Evolutionary conservation across 2,888 invertebrate species (phyloP), one percentile per base, ranked within the genome.

Genomic region (Rhynchonema sp.): DNA sequence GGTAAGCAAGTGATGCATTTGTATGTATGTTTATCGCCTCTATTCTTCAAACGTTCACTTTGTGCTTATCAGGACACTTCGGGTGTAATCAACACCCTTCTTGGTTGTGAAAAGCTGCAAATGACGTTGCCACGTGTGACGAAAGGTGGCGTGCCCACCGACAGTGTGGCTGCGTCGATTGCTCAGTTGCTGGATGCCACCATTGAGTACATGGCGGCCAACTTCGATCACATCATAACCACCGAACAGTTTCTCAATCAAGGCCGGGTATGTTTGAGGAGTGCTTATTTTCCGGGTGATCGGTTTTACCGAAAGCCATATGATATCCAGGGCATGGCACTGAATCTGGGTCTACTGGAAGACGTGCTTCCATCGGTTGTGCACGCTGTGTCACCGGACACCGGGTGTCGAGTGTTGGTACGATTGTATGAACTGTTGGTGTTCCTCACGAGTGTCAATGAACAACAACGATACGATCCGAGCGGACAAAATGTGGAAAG

Each of bases 361-460:
- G 84, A 86, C 61, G 83, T 86, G 65, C 79, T 91, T 63, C 76
- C 85, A 26, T 80, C 82, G 20, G 84, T 88, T 0, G 83, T 88
- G 1, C 84, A 84, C 63, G 81, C 83, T 62, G 78, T 90, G 46
- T 82, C 84, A 0, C 82, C 87, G 0, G 87, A 88, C 63, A 84
- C 85, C 71, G 83, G 86, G 0, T 88, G 89, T 72, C 81, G 82
- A 60, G 83, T 86, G 62, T 87, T 87, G 68, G 78, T 81, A 0
- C 78, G 78, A 66, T 76, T 72, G 66, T 75, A 67, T 69, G 75
- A 70, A 20, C 67, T 76, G 6, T 66, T 73, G 22, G 66, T 38
- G 23, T 46, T 52, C 29, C 38, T 58, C 2, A 28, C 52, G 27
- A 2, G 49, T 1, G 56, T 22, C 25, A n/a, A 52, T 25, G 29